Evolutionary conservation across 2,797 vertebrate species (phyloP), one percentile per base, ranked within the genome.

Genomic region (Oreonectes daqikongensis): DNA sequence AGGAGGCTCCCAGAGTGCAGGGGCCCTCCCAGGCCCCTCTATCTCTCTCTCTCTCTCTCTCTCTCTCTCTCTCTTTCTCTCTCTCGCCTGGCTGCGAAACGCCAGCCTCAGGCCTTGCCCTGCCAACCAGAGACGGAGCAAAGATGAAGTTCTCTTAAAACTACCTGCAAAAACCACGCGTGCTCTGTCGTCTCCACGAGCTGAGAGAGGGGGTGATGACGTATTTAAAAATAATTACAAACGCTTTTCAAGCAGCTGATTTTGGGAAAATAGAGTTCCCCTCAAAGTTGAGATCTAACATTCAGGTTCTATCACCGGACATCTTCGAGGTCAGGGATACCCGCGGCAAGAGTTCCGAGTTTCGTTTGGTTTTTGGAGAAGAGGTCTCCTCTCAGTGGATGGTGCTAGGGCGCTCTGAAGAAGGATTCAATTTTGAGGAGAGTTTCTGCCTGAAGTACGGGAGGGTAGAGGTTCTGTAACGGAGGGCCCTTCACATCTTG

Each of bases 1-100:
- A 91, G 90, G 89, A 87, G 88, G 93, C 93, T 92, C 85, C 88
- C 76, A 90, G 91, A 91, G 86, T 87, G 88, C 87, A 87, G 15
- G 73, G 78, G 84, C 89, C 89, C 87, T 82, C 82, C 89, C 78
- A 28, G 55, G 55, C 14, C 55, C 55, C 55, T 30, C 87, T 57
- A 28, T 84, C 80, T 84, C 82, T 77, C 83, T 78, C 80, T 76
- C 73, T 82, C 83, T n/a, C 46, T 5, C 5, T 40, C 40, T 42
- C 40, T 42, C 79, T 84, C 82, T 81, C 30, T n/a, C n/a, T n/a
- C n/a, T n/a, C n/a, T n/a, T n/a, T n/a, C n/a, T n/a, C 82, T 77
- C 83, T 78, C 80, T 73, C 73, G 38, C 77, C 82, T 69, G 77
- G 82, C 82, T 81, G 79, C 55, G 52, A 66, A 42, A 67, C 64